Evolutionary conservation across 1,140 invertebrate genomes (phyloP).

Genomic region (Bombus pyrosoma): DNA sequence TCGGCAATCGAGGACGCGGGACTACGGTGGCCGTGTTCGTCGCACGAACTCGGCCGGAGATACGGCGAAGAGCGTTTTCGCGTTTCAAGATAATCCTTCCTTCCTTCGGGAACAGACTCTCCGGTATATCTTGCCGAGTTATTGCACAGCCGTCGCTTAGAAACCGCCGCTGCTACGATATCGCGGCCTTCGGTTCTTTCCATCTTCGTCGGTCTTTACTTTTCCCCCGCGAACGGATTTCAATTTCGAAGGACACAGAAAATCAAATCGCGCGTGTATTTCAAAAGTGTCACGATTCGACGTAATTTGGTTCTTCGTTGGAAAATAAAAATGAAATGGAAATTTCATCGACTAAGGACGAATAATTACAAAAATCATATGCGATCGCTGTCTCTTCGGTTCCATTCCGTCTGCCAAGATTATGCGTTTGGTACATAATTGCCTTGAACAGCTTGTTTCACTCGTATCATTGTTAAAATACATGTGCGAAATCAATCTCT

Average conservation of each 20-base stretch:
- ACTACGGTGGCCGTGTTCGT: constrained; percentile 40
- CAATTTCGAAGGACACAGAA: neutral
- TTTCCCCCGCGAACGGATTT: neutral
- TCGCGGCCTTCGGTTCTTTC: constrained; percentile 19
- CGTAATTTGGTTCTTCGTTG: neutral
- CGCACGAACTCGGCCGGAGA: constrained; percentile 63
- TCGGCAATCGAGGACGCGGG: constrained; percentile 20
- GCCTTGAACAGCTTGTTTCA: too few relatives aligned
- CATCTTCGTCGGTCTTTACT: constrained; percentile 1
- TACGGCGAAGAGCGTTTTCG: constrained; percentile 80
- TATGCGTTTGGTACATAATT: too few relatives aligned
- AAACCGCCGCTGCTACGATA: constrained; percentile 49
- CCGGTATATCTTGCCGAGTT: constrained; percentile 72
- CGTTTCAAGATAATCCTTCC: constrained; percentile 78
- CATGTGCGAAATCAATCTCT: too few relatives aligned
- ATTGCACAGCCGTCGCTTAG: constrained; percentile 64
- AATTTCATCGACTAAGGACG: too few relatives aligned
- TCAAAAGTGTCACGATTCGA: too few relatives aligned
- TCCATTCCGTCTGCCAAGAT: too few relatives aligned
- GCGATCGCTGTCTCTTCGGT: too few relatives aligned
- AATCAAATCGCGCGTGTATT: neutral
- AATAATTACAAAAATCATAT: too few relatives aligned
- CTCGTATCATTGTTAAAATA: too few relatives aligned
- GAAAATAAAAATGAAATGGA: too few relatives aligned
- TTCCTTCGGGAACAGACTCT: constrained; percentile 51